Evolutionary conservation across 2,797 vertebrate genomes (phyloP), one percentile per base, ranked within the genome.

Genomic region (Eulemur coronatus): DNA sequence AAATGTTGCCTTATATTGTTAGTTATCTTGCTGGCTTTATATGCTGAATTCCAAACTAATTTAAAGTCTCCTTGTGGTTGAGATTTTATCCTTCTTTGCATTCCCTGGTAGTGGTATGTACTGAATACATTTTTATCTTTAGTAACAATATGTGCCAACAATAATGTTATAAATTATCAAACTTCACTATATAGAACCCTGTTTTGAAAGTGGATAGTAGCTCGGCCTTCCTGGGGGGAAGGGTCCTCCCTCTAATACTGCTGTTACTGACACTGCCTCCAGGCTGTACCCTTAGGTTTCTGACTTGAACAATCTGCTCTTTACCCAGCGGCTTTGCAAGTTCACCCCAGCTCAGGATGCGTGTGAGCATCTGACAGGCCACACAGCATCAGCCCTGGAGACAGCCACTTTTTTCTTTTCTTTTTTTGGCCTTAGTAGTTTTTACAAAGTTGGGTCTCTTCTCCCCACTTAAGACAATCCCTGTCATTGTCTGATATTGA

Each of bases 171-270:
- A 15, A 0, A 4, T 73, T 5, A 70, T 35, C 76, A 33, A 63
- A 85, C 24, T 30, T 76, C 24, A 52, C 1, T 57, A 18, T 46
- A 7, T 4, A 48, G 57, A 57, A 48, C 11, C 13, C 50, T 26
- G 13, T n/a, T 87, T 85, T 70, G 65, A 38, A 80, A 59, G 35
- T 35, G 33, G 5, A 55, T 4, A 26, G 46, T 7, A 24, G 33
- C 24, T 63, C 0, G 28, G 7, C 12, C 35, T 94, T 82, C 50
- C 5, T 30, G 13, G 41, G 41, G 82, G 48, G 35, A 35, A 52
- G 78, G 12, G 13, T 26, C 11, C 0, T 22, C 33, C 22, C 28
- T 55, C 5, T 52, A 24, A 17, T 1, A 2, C 1, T 2, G 2
- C 26, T 14, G 0, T 28, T 55, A 5, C 7, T 33, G 48, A 28